These are phyloP conservation scores for Kuschelorhynchus macadamiae DNA, from an alignment of 2,888 invertebrate genomes.

Conservation along the genomic window DNA sequence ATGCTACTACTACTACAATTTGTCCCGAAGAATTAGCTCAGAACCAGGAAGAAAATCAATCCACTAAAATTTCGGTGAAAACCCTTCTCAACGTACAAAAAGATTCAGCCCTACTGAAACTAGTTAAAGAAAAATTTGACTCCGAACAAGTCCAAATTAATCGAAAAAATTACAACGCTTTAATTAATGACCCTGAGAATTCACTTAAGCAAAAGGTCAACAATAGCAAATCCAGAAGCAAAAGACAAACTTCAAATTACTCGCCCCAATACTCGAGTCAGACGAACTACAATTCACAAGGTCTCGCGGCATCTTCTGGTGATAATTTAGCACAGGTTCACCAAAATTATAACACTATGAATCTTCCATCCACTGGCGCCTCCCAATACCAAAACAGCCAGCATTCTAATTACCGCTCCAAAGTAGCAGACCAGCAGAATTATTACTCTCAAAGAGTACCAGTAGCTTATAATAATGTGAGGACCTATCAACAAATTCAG, in stretches of 20 bases:
- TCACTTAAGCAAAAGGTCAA: too few relatives aligned
- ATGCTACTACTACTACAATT: conserved; percentile 1
- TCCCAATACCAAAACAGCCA: background rate
- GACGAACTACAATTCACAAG: conserved; percentile 11
- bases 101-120: conserved; percentile 10
- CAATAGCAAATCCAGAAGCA: background rate
- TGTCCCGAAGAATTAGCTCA: conserved; percentile 21
- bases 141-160: too few relatives aligned
- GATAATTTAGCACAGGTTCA: too few relatives aligned
- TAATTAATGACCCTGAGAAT: conserved; percentile 1
- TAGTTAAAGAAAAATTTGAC: background rate
- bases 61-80: conserved; percentile 6
- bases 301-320: background rate
- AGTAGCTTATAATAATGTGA: too few relatives aligned
- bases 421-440: background rate
- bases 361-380: background rate
- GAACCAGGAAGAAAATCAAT: background rate
- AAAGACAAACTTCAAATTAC: conserved; percentile 24
- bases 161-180: too few relatives aligned
- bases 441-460: too few relatives aligned
- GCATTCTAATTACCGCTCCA: background rate
- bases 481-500: conserved; percentile 25
- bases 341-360: background rate
- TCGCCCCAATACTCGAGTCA: conserved; percentile 24
- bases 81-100: conserved; percentile 19